These are phyloP conservation scores for Otocyon megalotis DNA, from an alignment of 2,113 vertebrate genomes.

Conservation along the genomic window DNA sequence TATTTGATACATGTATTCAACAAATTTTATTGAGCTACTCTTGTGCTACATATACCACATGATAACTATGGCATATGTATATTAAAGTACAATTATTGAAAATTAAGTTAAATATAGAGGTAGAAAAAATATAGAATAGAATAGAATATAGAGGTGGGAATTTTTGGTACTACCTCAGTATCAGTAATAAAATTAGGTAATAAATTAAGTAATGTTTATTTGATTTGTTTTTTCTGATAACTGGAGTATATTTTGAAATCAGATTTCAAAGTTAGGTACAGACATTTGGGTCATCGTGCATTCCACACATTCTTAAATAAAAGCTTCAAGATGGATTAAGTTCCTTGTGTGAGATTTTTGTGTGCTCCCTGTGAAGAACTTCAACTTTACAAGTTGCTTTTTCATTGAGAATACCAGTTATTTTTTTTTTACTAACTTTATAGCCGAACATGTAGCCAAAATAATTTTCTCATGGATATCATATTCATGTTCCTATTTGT, in stretches of 20 bases:
- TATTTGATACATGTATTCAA: not conserved
- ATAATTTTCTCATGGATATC: not conserved
- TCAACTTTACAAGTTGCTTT: not conserved
- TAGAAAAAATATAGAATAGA: not conserved
- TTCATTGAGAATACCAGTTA: not conserved
- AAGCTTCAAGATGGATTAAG: not conserved
- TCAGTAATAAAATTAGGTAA: not conserved
- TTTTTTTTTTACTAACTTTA: constrained; percentile 4
- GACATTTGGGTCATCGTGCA: not conserved
- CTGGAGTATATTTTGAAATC: constrained; percentile 2
- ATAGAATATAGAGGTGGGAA: not conserved
- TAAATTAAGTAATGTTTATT: not conserved
- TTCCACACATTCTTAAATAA: not conserved
- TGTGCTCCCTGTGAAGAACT: not conserved
- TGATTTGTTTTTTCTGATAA: not conserved
- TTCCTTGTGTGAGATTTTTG: not conserved
- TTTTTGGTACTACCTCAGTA: not conserved
- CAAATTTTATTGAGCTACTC: not conserved
- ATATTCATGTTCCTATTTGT: not conserved
- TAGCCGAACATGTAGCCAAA: not conserved
- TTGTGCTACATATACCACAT: not conserved
- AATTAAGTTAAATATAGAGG: not conserved
- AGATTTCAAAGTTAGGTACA: not conserved
- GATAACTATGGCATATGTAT: not conserved
- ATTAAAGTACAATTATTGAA: not conserved